Base-by-base conservation (phyloP, 2,888 invertebrate genomes). In the Boloria selene region DNA sequence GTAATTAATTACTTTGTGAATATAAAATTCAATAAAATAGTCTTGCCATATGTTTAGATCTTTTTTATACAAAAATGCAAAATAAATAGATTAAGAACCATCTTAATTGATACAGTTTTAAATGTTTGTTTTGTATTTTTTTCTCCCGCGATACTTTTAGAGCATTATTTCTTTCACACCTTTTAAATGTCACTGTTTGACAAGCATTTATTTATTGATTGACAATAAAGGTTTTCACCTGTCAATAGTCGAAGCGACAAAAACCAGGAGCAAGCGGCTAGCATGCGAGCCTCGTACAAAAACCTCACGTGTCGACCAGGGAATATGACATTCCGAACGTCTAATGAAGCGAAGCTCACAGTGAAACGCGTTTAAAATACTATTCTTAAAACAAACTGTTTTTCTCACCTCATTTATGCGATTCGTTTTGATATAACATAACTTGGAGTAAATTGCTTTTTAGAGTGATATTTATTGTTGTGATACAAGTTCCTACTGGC, bases 311-410 rank as follows among this genome's bases (percentile, higher is more conserved):
- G 52, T 66, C 70, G 69, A 51, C 76, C 77, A 72, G 75, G 75
- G 74, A 82, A 79, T 82, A 79, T 83, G 77, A 79, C 87, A 90
- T 90, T 86, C 89, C 87, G 49, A 52, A 70, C 53, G 74, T 64
- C 79, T 80, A 84, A 85, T 90, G 82, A 81, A 83, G 88, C 88
- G 84, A 74, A 49, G 52, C 54, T 50, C 38, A 52, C 64, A 67
- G 71, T 69, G 70, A 72, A 71, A 72, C 72, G 61, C 61, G 55
- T 45, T 62, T 53, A 68, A 56, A 62, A 67, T 45, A 67, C 67
- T 51, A 65, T 65, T 56, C 65, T 61, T 51, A 65, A 61, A 61
- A 65, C 61, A 59, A 54, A 61, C 18, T n/a, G 67, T 64, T 68
- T 68, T 64, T 64, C 67, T 64, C 64, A 61, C 55, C 61, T 59